These are phyloP conservation scores for Megaleporinus macrocephalus DNA, from an alignment of 2,113 vertebrate genomes.

Conservation along the genomic window DNA sequence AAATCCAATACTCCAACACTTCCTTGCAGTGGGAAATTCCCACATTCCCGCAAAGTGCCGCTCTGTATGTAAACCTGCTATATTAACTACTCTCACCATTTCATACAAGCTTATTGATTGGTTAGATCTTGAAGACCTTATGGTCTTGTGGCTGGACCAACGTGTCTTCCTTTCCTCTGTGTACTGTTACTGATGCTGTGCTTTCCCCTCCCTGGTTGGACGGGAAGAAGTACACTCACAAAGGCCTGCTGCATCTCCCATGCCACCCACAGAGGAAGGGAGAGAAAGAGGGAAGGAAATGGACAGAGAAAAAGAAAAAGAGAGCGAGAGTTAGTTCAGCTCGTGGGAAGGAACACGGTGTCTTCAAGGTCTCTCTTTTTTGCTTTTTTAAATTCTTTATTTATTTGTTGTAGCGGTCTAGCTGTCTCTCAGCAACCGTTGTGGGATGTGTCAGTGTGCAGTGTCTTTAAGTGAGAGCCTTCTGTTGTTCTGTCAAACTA, in stretches of 20 bases:
- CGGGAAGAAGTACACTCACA: constrained; percentile 11
- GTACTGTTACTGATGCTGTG: not conserved
- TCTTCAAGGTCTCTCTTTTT: constrained; percentile 44
- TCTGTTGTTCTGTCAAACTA: constrained; percentile 15
- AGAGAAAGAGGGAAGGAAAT: not conserved
- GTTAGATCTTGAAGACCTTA: too few relatives aligned
- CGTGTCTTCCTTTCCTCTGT: constrained; percentile 3
- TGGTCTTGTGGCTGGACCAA: not conserved
- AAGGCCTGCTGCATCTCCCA: constrained; percentile 22
- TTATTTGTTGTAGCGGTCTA: constrained; percentile 30
- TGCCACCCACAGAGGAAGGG: constrained; percentile 19
- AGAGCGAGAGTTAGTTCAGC: constrained; percentile 9
- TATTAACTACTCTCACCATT: not conserved
- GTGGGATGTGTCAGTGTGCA: constrained; percentile 44
- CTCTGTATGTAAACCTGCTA: not conserved
- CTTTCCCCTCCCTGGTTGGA: constrained; percentile 7
- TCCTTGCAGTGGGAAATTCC: not conserved
- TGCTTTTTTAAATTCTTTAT: constrained; percentile 22
- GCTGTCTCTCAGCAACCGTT: constrained; percentile 41
- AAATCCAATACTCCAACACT: too few relatives aligned
- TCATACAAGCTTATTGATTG: not conserved
- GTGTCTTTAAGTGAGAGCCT: constrained; percentile 34
- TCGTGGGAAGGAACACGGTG: constrained; percentile 35
- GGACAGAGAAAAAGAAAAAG: not conserved
- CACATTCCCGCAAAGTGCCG: not conserved